Evolutionary conservation across 2,113 vertebrate genomes (phyloP).

Genomic region (Chelonoidis abingdonii): DNA sequence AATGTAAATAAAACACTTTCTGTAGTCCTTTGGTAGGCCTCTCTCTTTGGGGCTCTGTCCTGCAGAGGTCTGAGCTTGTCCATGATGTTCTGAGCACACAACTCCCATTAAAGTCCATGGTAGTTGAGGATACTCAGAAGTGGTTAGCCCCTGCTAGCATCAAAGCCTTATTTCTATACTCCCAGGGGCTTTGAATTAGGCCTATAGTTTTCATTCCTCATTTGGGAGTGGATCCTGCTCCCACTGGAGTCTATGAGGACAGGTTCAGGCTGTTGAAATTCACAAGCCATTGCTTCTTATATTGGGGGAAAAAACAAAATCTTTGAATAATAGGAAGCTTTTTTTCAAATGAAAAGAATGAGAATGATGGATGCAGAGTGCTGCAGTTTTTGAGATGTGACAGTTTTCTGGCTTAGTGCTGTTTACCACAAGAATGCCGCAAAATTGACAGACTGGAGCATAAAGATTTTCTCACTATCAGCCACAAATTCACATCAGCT

Average conservation of each 20-base stretch:
- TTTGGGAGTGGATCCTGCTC: not conserved
- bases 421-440: not conserved
- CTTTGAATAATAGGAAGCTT: slow-evolving; percentile 20
- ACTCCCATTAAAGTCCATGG: not conserved
- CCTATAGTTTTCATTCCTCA: not conserved
- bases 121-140: not conserved
- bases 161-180: fast-evolving
- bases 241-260: not conserved
- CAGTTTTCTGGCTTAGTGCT: slow-evolving; percentile 35
- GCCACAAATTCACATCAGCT: not conserved
- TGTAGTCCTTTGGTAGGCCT: not conserved
- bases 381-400: slow-evolving; percentile 26
- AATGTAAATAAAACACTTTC: not conserved
- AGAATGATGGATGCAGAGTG: not conserved
- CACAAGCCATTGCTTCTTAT: not conserved
- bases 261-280: not conserved
- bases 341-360: slow-evolving; percentile 26
- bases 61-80: not conserved
- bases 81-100: not conserved
- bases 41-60: not conserved
- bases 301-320: not conserved
- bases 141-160: not conserved
- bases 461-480: not conserved
- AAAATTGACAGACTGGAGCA: slow-evolving; percentile 43
- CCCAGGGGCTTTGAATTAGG: not conserved